Base-by-base conservation (phyloP, 2,888 invertebrate genomes). In the Abrostola tripartita region DNA sequence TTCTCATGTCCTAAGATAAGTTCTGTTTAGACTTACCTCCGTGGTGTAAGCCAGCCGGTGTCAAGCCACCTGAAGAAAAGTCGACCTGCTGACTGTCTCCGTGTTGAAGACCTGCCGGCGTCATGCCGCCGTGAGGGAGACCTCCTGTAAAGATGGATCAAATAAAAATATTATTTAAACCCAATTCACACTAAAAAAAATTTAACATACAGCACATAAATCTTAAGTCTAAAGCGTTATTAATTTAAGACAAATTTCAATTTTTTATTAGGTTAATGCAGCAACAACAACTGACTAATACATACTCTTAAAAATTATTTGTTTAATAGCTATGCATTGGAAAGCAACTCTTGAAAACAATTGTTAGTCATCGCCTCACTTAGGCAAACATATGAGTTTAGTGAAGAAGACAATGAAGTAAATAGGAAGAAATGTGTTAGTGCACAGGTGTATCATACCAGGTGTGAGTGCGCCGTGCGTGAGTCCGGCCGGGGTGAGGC, bases 31-130 rank as follows among this genome's bases (percentile, higher is more conserved):
- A 68, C 68, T 67, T 5, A 80, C 79, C 79, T 41, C 81, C 79
- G 36, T 79, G 79, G 44, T 80, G 81, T 69, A 89, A 68, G 52
- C 89, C 91, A 0, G 79, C 83, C 0, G 86, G 86, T 1, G 87
- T 85, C 82, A 85, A 81, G 5, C 82, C 85, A 35, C 85, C 84
- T 0, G 71, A 58, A 0, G 67, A 63, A 6, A 90, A 61, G 12
- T 87, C 88, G 0, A 75, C 80, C 5, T 84, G 84, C 0, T 84
- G 84, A 77, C 85, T 89, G 37, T 94, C 91, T 0, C 95, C 95
- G 66, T 95, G 95, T 44, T 92, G 90, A 11, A 95, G 76, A 1
- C 80, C 84, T 78, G 84, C 88, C 0, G 95, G 94, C 0, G 88
- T 88, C 76, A 95, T 81, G 8, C 81, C 81, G 2, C 83, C 82